Conservation (phyloP, 2,888 invertebrate genomes). For the Rotaria macrura region DNA sequence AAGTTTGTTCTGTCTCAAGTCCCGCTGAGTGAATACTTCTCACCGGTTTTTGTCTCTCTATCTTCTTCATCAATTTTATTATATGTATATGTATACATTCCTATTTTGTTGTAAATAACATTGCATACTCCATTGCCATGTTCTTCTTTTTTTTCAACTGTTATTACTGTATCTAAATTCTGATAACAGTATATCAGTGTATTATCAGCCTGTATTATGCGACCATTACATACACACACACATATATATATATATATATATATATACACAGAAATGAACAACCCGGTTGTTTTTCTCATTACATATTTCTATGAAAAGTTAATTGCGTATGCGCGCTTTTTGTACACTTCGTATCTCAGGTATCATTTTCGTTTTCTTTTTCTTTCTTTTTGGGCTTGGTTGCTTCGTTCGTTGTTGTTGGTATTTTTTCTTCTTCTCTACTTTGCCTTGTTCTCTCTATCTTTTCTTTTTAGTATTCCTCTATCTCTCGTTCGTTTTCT, state of each 20-base stretch:
- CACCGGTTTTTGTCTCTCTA: background rate
- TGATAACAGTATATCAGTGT: background rate
- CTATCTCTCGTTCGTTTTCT: background rate
- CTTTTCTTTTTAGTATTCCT: background rate
- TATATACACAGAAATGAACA: constrained; percentile 10
- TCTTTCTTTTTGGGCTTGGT: background rate
- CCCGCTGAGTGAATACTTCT: background rate
- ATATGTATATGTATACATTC: constrained; percentile 12
- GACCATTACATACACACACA: background rate
- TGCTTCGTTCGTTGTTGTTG: background rate
- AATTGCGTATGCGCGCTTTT: background rate
- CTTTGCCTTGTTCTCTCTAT: background rate
- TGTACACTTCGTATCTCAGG: background rate
- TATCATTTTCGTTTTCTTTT: background rate
- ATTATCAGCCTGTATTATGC: background rate
- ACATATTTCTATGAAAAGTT: background rate
- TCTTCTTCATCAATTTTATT: background rate
- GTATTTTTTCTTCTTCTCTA: background rate
- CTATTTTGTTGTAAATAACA: constrained; percentile 4
- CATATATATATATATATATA: no score
- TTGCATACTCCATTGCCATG: background rate
- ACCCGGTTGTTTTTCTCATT: background rate
- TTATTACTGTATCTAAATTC: background rate
- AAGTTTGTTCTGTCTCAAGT: background rate
- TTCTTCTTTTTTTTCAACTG: background rate